Base-by-base conservation (phyloP, 2,797 vertebrate species). In the Rallus crepitans region DNA sequence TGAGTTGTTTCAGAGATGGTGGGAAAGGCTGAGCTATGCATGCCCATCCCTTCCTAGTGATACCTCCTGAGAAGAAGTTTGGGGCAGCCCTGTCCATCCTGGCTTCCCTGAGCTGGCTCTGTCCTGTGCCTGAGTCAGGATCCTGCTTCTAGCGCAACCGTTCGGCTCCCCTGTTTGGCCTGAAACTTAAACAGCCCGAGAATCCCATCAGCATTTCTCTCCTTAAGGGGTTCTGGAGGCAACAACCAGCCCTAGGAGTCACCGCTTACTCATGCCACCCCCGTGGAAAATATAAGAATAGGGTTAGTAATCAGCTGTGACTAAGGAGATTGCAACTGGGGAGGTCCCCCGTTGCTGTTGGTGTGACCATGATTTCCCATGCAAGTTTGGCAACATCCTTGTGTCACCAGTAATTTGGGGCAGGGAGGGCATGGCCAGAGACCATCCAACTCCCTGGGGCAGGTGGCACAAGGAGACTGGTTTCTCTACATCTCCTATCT, bases 261-360 rank as follows among this genome's bases (percentile, higher is more conserved):
- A 95, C 71, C 89, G 94, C 84, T 92, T 96, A 96, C 85, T 97
- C 96, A 96, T n/a, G 66, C 91, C 33, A 0, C 89, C 93, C 73
- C 91, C 63, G 4, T 23, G 87, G 94, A 95, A 96, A 94, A 94
- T 92, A 4, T 28, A 88, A 90, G 82, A 76, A 86, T 37, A 16
- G 69, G 42, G 66, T 90, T 96, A 73, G 76, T 60, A 90, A 97
- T 93, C 70, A 57, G 6, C 85, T 82, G 59, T 95, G 95, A 96
- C 82, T 97, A 86, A 95, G 70, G 47, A 94, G 59, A 4, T 57
- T 96, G 91, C 75, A 89, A 45, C 9, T 56, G 75, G 83, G 88
- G 68, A 96, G 66, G 56, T 90, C 63, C 47, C 59, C 30, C 4
- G 9, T 82, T 63, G 63, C 61, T 93, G 69, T 28, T 79, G 63